A percentile compares a stretch with the other conserved stretches of the same genome.
These are phyloP conservation scores for Drosophila tsacasi DNA, from an alignment of 1,140 invertebrate genomes.

Conservation along the genomic window DNA sequence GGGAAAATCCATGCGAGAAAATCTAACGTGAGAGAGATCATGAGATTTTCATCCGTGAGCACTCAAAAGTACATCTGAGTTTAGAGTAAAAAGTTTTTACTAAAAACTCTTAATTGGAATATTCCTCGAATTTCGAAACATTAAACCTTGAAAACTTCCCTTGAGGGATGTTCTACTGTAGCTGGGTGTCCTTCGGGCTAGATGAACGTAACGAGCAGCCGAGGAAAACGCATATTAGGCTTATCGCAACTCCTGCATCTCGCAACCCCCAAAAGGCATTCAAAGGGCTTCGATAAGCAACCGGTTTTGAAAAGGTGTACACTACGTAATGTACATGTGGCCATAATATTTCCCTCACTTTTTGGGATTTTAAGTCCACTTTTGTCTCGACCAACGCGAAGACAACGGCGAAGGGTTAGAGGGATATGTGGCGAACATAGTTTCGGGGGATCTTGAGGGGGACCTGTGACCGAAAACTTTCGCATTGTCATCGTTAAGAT, in stretches of 20 bases:
- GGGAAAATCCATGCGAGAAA: neutral
- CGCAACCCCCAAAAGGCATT: constrained; percentile 58
- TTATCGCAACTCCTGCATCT: constrained; percentile 75
- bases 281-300: constrained; percentile 75
- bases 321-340: constrained; percentile 9
- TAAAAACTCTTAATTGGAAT: neutral
- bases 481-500: constrained; percentile 84
- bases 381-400: constrained; percentile 67
- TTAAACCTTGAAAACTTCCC: too few relatives aligned
- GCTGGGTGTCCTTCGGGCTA: constrained; percentile 20
- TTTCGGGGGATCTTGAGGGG: constrained; percentile 56
- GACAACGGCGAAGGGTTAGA: constrained; percentile 48
- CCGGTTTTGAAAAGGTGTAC: constrained; percentile 40
- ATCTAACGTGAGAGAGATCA: neutral
- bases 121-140: neutral
- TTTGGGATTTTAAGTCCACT: constrained; percentile 67
- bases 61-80: neutral
- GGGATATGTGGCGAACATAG: constrained; percentile 4
- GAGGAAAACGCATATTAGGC: constrained; percentile 76
- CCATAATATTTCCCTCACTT: constrained; percentile 42
- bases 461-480: constrained; percentile 51
- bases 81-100: too few relatives aligned
- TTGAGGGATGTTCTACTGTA: constrained; percentile 4
- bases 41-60: neutral
- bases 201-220: constrained; percentile 68